phyloP scores from a whole-genome alignment of 2,888 invertebrate genomes.

The Cordilura impudica region DNA sequence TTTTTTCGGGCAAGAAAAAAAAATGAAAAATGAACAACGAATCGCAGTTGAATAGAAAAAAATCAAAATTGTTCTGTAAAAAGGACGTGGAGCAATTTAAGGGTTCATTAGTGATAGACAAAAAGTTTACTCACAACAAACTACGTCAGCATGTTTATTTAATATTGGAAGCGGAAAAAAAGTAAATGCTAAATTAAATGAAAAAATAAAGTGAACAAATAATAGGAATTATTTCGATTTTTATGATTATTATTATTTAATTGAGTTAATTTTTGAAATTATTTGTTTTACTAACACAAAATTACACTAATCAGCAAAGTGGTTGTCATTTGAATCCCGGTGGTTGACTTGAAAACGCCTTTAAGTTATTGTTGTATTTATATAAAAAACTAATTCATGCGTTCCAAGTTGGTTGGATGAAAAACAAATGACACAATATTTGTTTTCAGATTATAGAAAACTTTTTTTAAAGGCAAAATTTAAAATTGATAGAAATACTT shows the following conservation, averaged over 20 bases:
- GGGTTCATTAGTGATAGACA: constrained; percentile 52
- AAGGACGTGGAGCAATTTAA: constrained; percentile 42
- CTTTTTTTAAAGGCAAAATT: no score
- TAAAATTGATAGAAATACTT: no score
- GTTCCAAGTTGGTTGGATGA: no score
- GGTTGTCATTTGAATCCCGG: no score
- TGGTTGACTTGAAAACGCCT: no score
- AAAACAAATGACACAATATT: no score
- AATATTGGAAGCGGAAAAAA: not conserved
- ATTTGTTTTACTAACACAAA: no score
- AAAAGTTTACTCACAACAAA: constrained; percentile 26
- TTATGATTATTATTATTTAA: constrained; percentile 17
- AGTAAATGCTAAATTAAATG: not conserved
- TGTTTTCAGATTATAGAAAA: no score
- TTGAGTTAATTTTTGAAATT: constrained; percentile 18
- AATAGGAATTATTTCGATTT: not conserved
- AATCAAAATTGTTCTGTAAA: constrained; percentile 34
- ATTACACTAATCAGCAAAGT: no score
- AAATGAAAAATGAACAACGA: constrained; percentile 74
- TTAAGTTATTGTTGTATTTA: no score
- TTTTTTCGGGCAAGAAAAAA: constrained; percentile 64
- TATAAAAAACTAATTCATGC: no score
- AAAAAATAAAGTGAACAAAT: constrained; percentile 13
- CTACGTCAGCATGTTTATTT: constrained; percentile 25
- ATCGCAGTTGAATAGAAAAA: constrained; percentile 43